Evolutionary conservation across 2,888 invertebrate genomes (phyloP).

Genomic region (Steinernema scapterisci): DNA sequence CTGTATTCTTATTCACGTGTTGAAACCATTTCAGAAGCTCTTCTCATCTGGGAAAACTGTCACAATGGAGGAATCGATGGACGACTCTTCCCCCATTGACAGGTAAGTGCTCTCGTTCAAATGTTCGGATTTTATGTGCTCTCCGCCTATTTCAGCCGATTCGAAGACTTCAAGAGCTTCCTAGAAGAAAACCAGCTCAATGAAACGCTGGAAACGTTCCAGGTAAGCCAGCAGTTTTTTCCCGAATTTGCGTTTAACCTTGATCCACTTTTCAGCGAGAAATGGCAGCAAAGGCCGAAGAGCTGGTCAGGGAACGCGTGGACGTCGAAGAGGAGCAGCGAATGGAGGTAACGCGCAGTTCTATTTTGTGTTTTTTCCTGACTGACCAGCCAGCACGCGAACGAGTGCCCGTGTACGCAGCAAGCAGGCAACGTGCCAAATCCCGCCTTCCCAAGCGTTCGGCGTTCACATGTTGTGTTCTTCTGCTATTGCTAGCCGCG

Average conservation of each 20-base stretch:
- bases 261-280: not conserved
- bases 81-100: no score
- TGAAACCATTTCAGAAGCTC: no score
- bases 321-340: not conserved
- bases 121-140: not conserved
- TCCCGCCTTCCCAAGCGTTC: not conserved
- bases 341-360: not conserved
- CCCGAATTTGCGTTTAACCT: no score
- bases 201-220: not conserved
- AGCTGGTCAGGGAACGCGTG: not conserved
- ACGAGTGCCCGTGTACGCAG: slow-evolving; percentile 1
- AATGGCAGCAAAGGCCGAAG: not conserved
- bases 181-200: not conserved
- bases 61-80: no score
- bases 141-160: not conserved
- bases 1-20: no score
- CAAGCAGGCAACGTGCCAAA: not conserved
- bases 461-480: not conserved
- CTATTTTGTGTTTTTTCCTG: not conserved
- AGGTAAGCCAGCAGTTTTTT: not conserved
- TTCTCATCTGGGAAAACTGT: no score
- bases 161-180: not conserved
- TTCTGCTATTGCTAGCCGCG: not conserved
- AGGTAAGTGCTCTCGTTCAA: no score
- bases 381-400: not conserved